phyloP scores from a whole-genome alignment of 2,797 vertebrate species.

The Hypotaenidia philippensis region DNA sequence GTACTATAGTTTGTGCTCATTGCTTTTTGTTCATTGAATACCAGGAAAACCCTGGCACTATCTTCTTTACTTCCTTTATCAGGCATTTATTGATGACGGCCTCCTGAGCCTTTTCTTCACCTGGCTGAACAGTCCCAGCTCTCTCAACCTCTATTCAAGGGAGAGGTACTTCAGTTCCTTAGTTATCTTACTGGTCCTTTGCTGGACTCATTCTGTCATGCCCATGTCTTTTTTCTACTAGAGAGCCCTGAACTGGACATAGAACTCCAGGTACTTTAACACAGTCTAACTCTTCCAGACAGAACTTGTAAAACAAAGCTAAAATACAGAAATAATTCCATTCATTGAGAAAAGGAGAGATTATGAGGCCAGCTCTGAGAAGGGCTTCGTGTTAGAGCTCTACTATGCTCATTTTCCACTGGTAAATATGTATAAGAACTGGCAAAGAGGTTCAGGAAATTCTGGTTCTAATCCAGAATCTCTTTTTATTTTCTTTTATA shows the following conservation, averaged over 20 bases:
- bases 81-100: not conserved
- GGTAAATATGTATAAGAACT: slow-evolving; percentile 1
- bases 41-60: not conserved
- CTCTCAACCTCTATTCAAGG: not conserved
- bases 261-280: not conserved
- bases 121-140: not conserved
- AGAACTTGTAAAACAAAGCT: not conserved
- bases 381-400: not conserved
- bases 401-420: not conserved
- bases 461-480: slow-evolving; percentile 22
- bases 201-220: not conserved
- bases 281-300: not conserved
- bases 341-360: not conserved
- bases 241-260: not conserved
- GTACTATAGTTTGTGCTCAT: not conserved
- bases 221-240: not conserved
- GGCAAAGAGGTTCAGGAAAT: not conserved
- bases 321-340: not conserved
- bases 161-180: not conserved
- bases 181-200: not conserved
- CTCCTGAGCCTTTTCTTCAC: rapidly evolving
- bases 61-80: not conserved
- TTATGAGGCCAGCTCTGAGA: not conserved
- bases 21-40: not conserved
- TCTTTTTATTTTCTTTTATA: slow-evolving; percentile 34